Evolutionary conservation across 2,888 invertebrate genomes (phyloP).

Genomic region (Lasioglossum marginatum): DNA sequence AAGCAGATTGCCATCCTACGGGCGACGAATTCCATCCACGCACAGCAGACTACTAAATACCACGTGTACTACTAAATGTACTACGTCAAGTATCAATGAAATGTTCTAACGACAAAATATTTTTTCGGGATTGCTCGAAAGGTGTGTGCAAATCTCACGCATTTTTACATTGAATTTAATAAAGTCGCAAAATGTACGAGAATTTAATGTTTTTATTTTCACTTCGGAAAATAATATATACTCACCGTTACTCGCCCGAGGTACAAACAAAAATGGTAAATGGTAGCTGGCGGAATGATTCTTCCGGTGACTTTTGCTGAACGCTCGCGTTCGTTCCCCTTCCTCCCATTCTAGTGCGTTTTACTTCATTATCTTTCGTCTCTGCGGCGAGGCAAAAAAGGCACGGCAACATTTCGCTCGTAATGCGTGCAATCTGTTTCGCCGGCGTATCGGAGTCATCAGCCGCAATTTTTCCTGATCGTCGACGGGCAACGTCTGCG

Average conservation of each 20-base stretch:
- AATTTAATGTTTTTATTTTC: neutral
- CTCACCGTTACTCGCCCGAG: too few species aligned
- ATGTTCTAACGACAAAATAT: too few species aligned
- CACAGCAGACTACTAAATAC: too few species aligned
- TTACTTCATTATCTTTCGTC: slow-evolving; percentile 16
- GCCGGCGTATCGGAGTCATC: slow-evolving; percentile 39
- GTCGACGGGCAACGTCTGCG: slow-evolving; percentile 19
- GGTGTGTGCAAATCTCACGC: neutral
- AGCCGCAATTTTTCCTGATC: slow-evolving; percentile 58
- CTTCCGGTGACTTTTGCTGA: neutral
- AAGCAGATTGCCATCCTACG: too few species aligned
- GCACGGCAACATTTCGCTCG: neutral
- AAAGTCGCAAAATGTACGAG: neutral
- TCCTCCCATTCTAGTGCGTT: neutral
- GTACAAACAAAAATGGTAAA: neutral
- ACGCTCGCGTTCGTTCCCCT: neutral
- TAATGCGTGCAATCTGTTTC: slow-evolving; percentile 23
- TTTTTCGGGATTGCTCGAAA: neutral
- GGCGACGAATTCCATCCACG: too few species aligned
- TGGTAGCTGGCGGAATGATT: neutral
- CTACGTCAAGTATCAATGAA: too few species aligned
- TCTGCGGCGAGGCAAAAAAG: neutral
- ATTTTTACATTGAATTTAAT: too few species aligned
- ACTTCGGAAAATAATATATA: too few species aligned
- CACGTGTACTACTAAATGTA: too few species aligned